These are phyloP conservation scores for Desmophyllum pertusum DNA, from an alignment of 92 coral and sea anemone genomes.

Conservation along the genomic window DNA sequence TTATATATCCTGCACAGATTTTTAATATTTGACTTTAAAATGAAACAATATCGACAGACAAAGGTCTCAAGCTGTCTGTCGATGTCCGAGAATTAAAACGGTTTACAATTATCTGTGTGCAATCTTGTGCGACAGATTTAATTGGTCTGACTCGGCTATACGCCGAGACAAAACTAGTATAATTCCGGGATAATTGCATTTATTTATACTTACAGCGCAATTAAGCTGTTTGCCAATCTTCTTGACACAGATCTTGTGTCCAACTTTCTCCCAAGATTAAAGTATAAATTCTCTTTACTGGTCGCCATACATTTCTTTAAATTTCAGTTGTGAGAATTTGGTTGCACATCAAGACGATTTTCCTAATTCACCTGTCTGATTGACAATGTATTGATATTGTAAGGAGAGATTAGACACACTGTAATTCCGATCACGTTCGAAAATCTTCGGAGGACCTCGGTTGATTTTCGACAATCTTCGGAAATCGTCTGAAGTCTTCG, in stretches of 20 bases:
- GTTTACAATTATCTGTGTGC: background rate
- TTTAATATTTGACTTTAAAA: constrained; percentile 1
- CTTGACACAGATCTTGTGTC: background rate
- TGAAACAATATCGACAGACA: background rate
- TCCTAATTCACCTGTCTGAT: background rate
- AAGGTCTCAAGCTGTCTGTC: constrained; percentile 7
- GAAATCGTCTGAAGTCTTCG: too few species aligned
- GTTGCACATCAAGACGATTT: background rate
- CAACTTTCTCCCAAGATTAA: background rate
- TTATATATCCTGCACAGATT: constrained; percentile 4
- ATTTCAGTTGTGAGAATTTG: background rate
- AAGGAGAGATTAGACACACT: background rate
- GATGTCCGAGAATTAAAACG: background rate
- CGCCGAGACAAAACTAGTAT: background rate
- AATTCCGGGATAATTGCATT: background rate
- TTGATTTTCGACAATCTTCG: too few species aligned
- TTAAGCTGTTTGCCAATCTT: background rate
- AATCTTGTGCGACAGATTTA: background rate
- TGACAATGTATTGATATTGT: background rate
- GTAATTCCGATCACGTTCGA: too few species aligned
- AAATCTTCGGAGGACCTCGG: too few species aligned
- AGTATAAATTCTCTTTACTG: background rate
- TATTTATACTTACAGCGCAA: background rate
- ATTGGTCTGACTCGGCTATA: background rate
- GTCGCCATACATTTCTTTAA: background rate